phyloP scores from a whole-genome alignment of 1,140 invertebrate species.

The Eriocheir sinensis region DNA sequence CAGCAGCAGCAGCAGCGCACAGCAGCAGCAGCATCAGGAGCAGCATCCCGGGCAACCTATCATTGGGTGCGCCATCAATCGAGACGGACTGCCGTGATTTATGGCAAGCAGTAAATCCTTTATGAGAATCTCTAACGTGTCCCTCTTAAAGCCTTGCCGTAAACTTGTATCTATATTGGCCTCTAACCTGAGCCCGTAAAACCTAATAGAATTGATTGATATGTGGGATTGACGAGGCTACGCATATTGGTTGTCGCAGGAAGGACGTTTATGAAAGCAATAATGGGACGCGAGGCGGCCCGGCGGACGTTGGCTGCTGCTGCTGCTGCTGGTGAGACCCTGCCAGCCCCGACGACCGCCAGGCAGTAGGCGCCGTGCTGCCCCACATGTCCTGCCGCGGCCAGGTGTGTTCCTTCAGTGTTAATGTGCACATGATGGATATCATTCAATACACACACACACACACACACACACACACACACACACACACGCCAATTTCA shows the following conservation, averaged over 20 bases:
- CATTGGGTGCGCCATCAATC: background rate
- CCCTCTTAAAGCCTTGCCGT: constrained; percentile 4
- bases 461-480: constrained; percentile 42
- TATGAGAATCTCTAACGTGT: constrained; percentile 42
- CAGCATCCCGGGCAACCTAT: background rate
- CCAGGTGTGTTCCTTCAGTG: no score
- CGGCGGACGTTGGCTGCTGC: background rate
- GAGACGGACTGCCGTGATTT: constrained; percentile 30
- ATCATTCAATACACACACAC: background rate
- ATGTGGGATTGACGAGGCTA: background rate
- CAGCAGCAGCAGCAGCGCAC: background rate
- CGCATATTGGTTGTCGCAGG: constrained; percentile 7
- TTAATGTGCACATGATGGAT: background rate
- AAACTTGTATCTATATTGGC: constrained; percentile 35
- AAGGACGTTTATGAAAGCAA: constrained; percentile 5
- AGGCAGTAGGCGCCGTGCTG: no score
- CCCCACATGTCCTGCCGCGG: no score
- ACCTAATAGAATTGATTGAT: constrained; percentile 42
- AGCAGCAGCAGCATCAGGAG: background rate
- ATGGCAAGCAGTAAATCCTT: constrained; percentile 32
- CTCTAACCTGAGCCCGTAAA: constrained; percentile 30
- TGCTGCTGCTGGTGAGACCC: background rate
- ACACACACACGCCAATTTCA: constrained; percentile 39
- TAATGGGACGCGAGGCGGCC: background rate
- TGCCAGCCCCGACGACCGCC: no score